phyloP scores from a whole-genome alignment of 2,888 invertebrate genomes.

The Cepaea hortensis region DNA sequence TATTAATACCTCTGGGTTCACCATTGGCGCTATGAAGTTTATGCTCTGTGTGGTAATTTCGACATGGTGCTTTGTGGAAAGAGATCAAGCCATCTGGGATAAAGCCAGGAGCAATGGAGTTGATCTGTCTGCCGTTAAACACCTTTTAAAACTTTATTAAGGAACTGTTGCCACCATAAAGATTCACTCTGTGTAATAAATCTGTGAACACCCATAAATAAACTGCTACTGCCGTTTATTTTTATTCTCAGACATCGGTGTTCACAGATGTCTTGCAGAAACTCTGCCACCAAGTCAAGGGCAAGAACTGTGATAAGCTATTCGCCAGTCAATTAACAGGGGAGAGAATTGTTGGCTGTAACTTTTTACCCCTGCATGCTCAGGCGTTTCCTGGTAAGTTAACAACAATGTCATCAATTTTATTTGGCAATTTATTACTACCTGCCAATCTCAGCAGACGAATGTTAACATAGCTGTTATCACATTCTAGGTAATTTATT shows the following conservation, averaged over 20 bases:
- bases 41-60: too few species aligned
- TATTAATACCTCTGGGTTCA: too few species aligned
- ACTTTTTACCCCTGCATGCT: slow-evolving; percentile 69
- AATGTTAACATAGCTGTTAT: too few species aligned
- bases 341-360: slow-evolving; percentile 58
- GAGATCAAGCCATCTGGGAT: too few species aligned
- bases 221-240: background rate
- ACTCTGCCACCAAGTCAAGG: slow-evolving; percentile 42
- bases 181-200: background rate
- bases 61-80: too few species aligned
- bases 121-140: too few species aligned
- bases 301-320: slow-evolving; percentile 38
- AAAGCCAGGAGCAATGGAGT: too few species aligned
- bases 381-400: slow-evolving; percentile 63
- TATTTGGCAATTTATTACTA: background rate
- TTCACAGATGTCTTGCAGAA: slow-evolving; percentile 44
- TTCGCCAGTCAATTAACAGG: slow-evolving; percentile 1
- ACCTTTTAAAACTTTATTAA: too few species aligned
- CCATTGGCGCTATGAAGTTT: too few species aligned
- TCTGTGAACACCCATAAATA: background rate
- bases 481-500: too few species aligned
- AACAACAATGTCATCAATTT: background rate
- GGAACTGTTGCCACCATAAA: too few species aligned
- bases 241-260: slow-evolving; percentile 29
- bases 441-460: too few species aligned